These are phyloP conservation scores for Brachyistius frenatus DNA, from an alignment of 2,113 vertebrate genomes.

Conservation along the genomic window DNA sequence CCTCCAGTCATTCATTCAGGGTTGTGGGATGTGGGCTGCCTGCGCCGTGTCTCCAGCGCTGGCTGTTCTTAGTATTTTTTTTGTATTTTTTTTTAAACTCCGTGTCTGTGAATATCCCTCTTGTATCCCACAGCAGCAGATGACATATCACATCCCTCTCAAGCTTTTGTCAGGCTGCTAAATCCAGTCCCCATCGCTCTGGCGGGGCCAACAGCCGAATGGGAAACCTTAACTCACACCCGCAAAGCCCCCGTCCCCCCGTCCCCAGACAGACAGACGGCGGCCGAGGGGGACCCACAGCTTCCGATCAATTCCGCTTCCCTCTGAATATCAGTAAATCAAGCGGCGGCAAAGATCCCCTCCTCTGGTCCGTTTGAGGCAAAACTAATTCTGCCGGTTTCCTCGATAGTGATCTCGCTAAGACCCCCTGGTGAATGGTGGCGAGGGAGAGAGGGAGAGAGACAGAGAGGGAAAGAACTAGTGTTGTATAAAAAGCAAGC, in stretches of 20 bases:
- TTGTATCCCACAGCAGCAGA: conserved; percentile 76
- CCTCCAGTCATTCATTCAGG: conserved; percentile 68
- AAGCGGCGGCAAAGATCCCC: conserved; percentile 62
- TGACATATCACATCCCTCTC: conserved; percentile 79
- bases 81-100: conserved; percentile 72
- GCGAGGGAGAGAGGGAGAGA: conserved; percentile 28
- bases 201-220: conserved; percentile 52
- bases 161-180: conserved; percentile 75
- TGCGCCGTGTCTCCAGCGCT: conserved; percentile 61
- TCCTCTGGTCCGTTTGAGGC: conserved; percentile 60
- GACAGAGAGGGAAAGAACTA: conserved; percentile 49
- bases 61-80: conserved; percentile 59
- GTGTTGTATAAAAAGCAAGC: conserved; percentile 71
- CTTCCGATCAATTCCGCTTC: conserved; percentile 77
- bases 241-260: conserved; percentile 50
- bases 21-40: conserved; percentile 63
- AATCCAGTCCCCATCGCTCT: conserved; percentile 72
- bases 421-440: conserved; percentile 74
- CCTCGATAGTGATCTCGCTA: conserved; percentile 81
- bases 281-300: conserved; percentile 39
- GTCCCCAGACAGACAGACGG: conserved; percentile 41
- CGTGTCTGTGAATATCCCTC: conserved; percentile 68
- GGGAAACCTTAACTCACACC: conserved; percentile 73
- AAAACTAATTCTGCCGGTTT: conserved; percentile 73
- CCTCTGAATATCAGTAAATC: conserved; percentile 82